These are phyloP conservation scores for Brachirus orientalis DNA, from an alignment of 2,113 vertebrate species.

Conservation along the genomic window DNA sequence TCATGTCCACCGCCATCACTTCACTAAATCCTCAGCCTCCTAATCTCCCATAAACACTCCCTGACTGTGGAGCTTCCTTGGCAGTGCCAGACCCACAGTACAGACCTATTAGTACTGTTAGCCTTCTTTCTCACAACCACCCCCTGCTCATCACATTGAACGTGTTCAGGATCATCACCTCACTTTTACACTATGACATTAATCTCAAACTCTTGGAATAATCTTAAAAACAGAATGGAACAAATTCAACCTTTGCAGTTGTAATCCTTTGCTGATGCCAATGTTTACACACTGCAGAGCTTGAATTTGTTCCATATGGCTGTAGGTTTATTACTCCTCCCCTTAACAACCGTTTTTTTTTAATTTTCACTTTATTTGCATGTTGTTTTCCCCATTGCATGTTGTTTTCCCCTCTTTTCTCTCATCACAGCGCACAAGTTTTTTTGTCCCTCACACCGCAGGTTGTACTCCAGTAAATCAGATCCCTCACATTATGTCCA, in stretches of 20 bases:
- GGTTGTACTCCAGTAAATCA: constrained; percentile 8
- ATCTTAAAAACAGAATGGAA: constrained; percentile 28
- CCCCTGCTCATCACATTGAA: constrained; percentile 39
- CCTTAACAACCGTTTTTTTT: background rate
- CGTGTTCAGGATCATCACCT: constrained; percentile 61
- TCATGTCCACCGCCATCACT: constrained; percentile 45
- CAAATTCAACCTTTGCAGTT: too few species aligned
- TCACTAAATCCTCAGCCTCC: constrained; percentile 54
- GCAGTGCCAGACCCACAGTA: constrained; percentile 44
- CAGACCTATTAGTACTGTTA: constrained; percentile 58
- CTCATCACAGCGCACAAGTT: constrained; percentile 6
- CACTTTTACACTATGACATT: constrained; percentile 37
- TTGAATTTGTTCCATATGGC: constrained; percentile 15
- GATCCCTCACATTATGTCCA: constrained; percentile 10
- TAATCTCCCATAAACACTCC: constrained; percentile 68
- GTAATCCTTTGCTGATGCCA: too few species aligned
- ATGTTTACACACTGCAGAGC: constrained; percentile 27
- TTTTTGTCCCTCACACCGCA: background rate
- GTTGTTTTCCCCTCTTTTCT: constrained; percentile 2
- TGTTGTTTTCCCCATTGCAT: constrained; percentile 22
- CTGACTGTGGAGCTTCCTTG: constrained; percentile 52
- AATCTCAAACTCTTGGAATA: constrained; percentile 49
- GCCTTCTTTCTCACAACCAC: constrained; percentile 23
- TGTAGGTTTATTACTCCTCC: constrained; percentile 9
- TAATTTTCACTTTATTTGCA: constrained; percentile 20